Base-by-base conservation (phyloP, 2,113 vertebrate genomes). In the Scortum barcoo region DNA sequence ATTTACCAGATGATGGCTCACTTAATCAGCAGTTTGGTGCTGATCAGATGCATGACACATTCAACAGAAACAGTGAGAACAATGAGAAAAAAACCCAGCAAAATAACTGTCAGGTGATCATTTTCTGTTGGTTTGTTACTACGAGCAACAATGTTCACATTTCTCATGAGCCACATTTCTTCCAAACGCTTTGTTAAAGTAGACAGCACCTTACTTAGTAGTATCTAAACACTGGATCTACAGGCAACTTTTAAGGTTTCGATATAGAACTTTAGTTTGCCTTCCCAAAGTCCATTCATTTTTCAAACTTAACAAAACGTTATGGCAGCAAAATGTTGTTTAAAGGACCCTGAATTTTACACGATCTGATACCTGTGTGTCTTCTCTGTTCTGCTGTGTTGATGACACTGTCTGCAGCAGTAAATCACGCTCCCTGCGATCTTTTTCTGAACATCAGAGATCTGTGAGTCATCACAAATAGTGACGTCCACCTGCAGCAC, bases 381-480 rank as follows among this genome's bases (percentile, higher is more conserved):
- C 53, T 33, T 56, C 17, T 72, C 30, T 26, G 0, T 16, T 44
- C 4, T 48, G 33, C 36, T 44, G 60, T 4, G 26, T 19, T 78
- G 24, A 20, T 72, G 69, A 73, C 4, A 16, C 44, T 19, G 65
- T 53, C 28, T 46, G 10, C 30, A 19, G 2, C 65, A 28, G 48
- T 72, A 78, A 81, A 50, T 72, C 66, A 65, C 12, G 38, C 38
- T 78, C 53, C 12, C 65, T 84, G 70, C 62, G 50, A 69, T 77
- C 60, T 62, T 13, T 42, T 26, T 30, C 38, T 58, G 86, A 72
- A 17, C 44, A 46, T 22, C 48, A 36, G 30, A 54, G 5, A 1
- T 66, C 36, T 40, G 7, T 84, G 77, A 89, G 58, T 89, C 84
- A 76, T 69, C 60, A 9, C 44, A 36, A 53, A 20, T 5, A 28